phyloP scores from a whole-genome alignment of 2,113 vertebrate species.

The Pseudopipra pipra region DNA sequence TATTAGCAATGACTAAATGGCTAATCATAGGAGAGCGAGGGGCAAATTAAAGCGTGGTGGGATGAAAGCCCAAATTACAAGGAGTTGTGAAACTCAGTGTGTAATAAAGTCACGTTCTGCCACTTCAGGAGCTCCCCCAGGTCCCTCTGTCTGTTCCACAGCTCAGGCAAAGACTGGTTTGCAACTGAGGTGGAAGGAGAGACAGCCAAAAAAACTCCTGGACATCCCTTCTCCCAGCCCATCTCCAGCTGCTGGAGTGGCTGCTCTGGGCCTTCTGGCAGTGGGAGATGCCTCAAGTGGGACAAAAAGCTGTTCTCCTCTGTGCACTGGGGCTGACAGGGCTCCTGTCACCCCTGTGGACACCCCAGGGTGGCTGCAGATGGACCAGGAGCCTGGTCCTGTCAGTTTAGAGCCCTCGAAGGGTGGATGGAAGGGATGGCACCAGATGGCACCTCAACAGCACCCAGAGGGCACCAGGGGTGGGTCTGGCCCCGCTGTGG shows the following conservation, averaged over 20 bases:
- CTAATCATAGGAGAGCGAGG: neutral
- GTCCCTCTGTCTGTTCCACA: neutral
- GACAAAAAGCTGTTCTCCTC: neutral
- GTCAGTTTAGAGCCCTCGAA: neutral
- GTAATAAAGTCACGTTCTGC: neutral
- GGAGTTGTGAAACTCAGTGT: neutral
- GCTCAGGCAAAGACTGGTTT: neutral
- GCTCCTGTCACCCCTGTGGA: neutral
- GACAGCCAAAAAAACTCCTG: neutral
- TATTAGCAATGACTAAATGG: slow-evolving; percentile 58
- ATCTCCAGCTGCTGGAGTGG: neutral
- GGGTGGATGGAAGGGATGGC: neutral
- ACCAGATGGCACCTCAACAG: neutral
- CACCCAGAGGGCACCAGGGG: neutral
- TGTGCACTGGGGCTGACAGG: neutral
- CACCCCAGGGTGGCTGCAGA: accelerated
- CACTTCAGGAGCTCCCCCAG: neutral
- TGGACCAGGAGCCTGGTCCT: neutral
- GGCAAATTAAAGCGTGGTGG: slow-evolving; percentile 5
- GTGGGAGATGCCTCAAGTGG: neutral
- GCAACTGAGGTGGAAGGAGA: neutral
- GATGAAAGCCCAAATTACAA: neutral
- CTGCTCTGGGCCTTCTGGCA: neutral
- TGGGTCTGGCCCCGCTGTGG: neutral
- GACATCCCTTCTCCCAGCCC: neutral